A percentile compares a stretch with the other conserved stretches of the same genome.
Evolutionary conservation across 23 tunicate species (phyloP).

Genomic region (Phallusia fumigata): DNA sequence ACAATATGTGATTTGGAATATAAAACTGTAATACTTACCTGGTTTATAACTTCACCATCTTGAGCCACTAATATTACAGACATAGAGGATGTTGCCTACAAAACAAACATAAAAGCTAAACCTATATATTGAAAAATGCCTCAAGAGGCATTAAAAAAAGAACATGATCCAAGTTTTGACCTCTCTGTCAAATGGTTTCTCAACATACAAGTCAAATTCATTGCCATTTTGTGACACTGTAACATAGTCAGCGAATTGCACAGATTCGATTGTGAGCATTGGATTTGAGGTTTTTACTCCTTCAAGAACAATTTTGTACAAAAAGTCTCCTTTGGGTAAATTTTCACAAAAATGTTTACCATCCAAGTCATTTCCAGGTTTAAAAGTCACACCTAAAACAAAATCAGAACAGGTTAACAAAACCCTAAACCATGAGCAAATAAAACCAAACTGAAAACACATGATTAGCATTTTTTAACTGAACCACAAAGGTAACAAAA

Average conservation of each 20-base stretch:
- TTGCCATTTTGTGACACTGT: neutral
- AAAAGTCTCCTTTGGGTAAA: neutral
- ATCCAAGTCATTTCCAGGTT: neutral
- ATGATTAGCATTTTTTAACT: no score
- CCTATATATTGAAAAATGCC: no score
- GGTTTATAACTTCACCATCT: neutral
- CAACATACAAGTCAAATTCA: neutral
- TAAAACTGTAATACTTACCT: neutral
- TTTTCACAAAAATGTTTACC: neutral
- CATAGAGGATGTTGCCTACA: no score
- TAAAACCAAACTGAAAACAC: no score
- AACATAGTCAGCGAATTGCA: neutral
- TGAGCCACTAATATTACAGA: neutral
- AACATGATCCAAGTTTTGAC: neutral
- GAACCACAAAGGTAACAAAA: no score
- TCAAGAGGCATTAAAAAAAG: neutral
- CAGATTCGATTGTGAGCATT: neutral
- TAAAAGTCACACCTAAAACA: neutral
- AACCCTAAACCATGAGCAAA: no score
- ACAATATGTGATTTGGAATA: no score
- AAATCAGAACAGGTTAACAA: no score
- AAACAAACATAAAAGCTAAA: no score
- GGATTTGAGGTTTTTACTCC: neutral
- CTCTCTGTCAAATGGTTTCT: neutral
- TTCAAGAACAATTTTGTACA: neutral